Evolutionary conservation across 2,113 vertebrate genomes (phyloP).

Genomic region (Eretmochelys imbricata): DNA sequence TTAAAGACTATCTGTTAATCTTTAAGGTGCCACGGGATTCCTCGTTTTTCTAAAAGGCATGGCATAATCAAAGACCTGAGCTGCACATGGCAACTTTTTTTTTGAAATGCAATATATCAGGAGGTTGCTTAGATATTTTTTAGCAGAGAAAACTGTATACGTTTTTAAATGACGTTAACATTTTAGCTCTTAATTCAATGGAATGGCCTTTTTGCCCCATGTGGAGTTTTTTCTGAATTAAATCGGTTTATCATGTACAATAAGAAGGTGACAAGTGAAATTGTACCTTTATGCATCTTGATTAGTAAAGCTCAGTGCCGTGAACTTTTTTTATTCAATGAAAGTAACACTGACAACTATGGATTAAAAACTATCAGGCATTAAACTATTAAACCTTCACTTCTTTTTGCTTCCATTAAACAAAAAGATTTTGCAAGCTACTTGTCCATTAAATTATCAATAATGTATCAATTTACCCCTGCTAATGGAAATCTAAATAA

Average conservation of each 20-base stretch:
- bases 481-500: slow-evolving; percentile 1
- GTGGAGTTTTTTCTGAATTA: slow-evolving; percentile 34
- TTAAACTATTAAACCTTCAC: slow-evolving; percentile 44
- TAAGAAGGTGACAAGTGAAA: slow-evolving; percentile 57
- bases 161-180: neutral
- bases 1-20: no score
- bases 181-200: neutral
- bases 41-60: neutral
- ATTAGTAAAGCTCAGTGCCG: slow-evolving; percentile 58
- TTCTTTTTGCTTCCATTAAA: slow-evolving; percentile 19
- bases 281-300: slow-evolving; percentile 61
- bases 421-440: slow-evolving; percentile 5
- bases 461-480: neutral
- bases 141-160: neutral
- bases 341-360: slow-evolving; percentile 58
- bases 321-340: slow-evolving; percentile 28
- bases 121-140: neutral
- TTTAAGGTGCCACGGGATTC: no score
- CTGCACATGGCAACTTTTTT: neutral
- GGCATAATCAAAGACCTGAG: neutral
- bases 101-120: neutral
- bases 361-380: slow-evolving; percentile 56
- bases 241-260: slow-evolving; percentile 39
- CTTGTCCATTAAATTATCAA: neutral
- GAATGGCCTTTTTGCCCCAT: neutral